Conservation (phyloP, 2,888 invertebrate genomes). For the Cantharis rustica region DNA sequence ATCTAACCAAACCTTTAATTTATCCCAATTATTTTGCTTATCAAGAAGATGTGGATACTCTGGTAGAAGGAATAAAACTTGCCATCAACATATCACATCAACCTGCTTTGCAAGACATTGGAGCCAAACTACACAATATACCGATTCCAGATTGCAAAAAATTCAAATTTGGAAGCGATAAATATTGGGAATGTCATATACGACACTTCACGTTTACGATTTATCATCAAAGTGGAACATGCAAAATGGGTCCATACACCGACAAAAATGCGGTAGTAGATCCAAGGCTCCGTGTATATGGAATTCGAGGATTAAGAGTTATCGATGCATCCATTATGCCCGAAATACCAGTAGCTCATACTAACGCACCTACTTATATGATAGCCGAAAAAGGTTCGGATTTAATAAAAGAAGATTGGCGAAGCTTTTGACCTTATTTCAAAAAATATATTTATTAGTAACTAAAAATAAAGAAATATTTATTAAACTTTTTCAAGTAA, state of each 20-base stretch:
- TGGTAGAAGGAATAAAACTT: constrained; percentile 67
- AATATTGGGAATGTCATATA: constrained; percentile 71
- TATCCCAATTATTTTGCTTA: constrained; percentile 66
- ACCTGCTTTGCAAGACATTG: constrained; percentile 62
- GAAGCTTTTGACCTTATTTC: constrained; percentile 10
- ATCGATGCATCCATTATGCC: constrained; percentile 84
- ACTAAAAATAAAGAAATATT: neutral
- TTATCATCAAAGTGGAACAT: constrained; percentile 71
- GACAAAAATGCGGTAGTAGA: constrained; percentile 70
- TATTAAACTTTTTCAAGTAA: neutral
- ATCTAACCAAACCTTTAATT: constrained; percentile 63
- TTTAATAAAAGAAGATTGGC: constrained; percentile 66
- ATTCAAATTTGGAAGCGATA: constrained; percentile 65
- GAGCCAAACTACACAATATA: constrained; percentile 63
- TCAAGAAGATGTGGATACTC: constrained; percentile 65
- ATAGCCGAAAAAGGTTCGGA: constrained; percentile 81
- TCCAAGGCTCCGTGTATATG: constrained; percentile 66
- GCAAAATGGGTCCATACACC: constrained; percentile 66
- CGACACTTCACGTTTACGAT: constrained; percentile 71
- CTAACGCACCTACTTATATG: constrained; percentile 79
- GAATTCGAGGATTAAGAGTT: constrained; percentile 70
- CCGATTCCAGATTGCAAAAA: constrained; percentile 66
- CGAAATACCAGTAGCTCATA: constrained; percentile 75
- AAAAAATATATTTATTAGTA: no score
- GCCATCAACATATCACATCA: constrained; percentile 64